Evolutionary conservation across 2,113 vertebrate species (phyloP).

Genomic region (Archilochus colubris): DNA sequence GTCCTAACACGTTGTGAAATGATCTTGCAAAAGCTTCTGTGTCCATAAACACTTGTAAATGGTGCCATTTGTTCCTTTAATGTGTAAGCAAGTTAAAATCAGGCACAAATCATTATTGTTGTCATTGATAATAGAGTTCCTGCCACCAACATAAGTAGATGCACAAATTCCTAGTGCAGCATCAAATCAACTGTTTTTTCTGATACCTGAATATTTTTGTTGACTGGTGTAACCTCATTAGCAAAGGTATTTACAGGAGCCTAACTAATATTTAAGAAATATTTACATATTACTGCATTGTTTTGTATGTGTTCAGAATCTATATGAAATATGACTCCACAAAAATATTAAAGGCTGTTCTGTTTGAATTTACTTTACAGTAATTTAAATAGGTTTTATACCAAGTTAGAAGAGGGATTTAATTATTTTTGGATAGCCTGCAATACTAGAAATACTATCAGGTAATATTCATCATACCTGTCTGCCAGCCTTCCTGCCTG

Average conservation of each 20-base stretch:
- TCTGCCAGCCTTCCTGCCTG: background rate
- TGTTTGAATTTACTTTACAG: background rate
- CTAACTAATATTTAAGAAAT: background rate
- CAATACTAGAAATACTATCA: background rate
- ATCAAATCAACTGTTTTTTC: background rate
- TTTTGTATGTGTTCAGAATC: conserved; percentile 33
- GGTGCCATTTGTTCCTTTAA: background rate
- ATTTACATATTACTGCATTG: background rate
- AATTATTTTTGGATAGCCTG: background rate
- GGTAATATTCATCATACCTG: background rate
- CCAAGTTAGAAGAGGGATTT: conserved; percentile 1
- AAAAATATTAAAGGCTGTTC: background rate
- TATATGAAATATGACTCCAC: conserved; percentile 9
- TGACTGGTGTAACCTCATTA: conserved; percentile 27
- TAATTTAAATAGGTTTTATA: conserved; percentile 22
- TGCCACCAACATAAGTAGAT: background rate
- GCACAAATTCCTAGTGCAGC: background rate
- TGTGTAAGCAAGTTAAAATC: background rate
- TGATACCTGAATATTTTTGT: conserved; percentile 26
- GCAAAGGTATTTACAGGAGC: conserved; percentile 16
- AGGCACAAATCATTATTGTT: background rate
- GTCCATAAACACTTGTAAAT: background rate
- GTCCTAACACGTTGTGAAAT: background rate
- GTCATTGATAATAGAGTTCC: background rate
- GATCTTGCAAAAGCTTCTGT: background rate